Percentiles rank a stretch among this genome's conserved stretches.
phyloP scores from a whole-genome alignment of 2,888 invertebrate genomes.

The Subacronicta megacephala region DNA sequence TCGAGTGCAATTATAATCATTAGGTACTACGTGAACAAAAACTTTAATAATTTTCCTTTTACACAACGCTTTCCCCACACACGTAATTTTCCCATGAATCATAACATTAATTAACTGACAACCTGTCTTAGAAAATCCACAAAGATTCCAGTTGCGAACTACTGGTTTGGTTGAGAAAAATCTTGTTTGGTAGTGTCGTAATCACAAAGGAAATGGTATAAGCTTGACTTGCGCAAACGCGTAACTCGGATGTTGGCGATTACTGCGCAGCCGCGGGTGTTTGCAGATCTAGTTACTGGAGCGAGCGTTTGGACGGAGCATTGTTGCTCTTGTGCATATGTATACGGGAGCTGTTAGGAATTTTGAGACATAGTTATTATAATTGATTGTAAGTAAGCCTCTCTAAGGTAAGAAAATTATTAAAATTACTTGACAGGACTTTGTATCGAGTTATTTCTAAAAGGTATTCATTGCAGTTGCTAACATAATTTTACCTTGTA shows the following conservation, averaged over 20 bases:
- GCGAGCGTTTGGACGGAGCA: conserved; percentile 46
- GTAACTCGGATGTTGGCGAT: conserved; percentile 83
- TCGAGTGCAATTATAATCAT: conserved; percentile 31
- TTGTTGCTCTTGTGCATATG: too few species aligned
- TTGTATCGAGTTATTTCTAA: conserved; percentile 22
- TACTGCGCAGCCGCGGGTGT: conserved; percentile 64
- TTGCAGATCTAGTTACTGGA: conserved; percentile 53
- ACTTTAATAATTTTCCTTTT: conserved; percentile 43
- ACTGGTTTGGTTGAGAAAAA: conserved; percentile 73
- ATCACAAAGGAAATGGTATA: conserved; percentile 71
- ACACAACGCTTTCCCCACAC: conserved; percentile 49
- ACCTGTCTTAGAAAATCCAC: conserved; percentile 58
- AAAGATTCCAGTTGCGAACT: conserved; percentile 64
- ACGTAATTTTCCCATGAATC: conserved; percentile 54
- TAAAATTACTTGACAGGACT: background rate
- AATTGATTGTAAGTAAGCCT: too few species aligned
- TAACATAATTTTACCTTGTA: conserved; percentile 35
- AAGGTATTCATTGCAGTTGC: conserved; percentile 35
- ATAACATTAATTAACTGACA: conserved; percentile 58
- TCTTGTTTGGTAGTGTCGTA: conserved; percentile 68
- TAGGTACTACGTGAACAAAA: conserved; percentile 37
- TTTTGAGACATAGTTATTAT: too few species aligned
- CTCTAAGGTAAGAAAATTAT: too few species aligned
- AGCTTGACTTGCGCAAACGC: conserved; percentile 69
- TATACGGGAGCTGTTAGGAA: too few species aligned